phyloP scores from a whole-genome alignment of 2,113 vertebrate genomes.

The Paramormyrops kingsleyae region DNA sequence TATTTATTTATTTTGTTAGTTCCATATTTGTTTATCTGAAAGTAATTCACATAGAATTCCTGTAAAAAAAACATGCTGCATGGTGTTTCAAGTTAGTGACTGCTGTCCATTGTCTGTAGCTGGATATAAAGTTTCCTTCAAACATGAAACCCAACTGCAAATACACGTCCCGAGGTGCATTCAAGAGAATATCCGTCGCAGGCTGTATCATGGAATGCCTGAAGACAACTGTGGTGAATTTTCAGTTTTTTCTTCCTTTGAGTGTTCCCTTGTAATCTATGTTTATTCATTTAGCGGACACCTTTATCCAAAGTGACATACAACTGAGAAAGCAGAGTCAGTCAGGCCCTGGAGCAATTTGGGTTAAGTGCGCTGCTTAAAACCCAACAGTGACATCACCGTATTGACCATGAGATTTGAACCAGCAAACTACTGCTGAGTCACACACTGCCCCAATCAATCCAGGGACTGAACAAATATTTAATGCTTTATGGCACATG shows the following conservation, averaged over 20 bases:
- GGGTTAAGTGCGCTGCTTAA: background rate
- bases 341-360: background rate
- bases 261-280: too few relatives aligned
- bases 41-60: background rate
- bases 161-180: conserved; percentile 42
- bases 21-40: background rate
- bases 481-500: background rate
- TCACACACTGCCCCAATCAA: background rate
- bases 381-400: background rate
- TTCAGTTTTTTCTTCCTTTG: background rate
- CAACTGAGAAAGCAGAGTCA: background rate
- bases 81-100: background rate
- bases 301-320: background rate
- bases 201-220: conserved; percentile 58
- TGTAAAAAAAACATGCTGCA: background rate
- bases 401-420: background rate
- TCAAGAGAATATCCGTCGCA: conserved; percentile 28
- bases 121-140: background rate
- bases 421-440: background rate
- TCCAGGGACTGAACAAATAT: background rate
- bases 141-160: conserved; percentile 60
- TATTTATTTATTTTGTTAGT: background rate
- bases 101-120: background rate
- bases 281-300: background rate
- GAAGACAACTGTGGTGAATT: conserved; percentile 37